A percentile compares a stretch with the other conserved stretches of the same genome.
Evolutionary conservation across 2,113 vertebrate genomes (phyloP).

Genomic region (Psephotus haematonotus): DNA sequence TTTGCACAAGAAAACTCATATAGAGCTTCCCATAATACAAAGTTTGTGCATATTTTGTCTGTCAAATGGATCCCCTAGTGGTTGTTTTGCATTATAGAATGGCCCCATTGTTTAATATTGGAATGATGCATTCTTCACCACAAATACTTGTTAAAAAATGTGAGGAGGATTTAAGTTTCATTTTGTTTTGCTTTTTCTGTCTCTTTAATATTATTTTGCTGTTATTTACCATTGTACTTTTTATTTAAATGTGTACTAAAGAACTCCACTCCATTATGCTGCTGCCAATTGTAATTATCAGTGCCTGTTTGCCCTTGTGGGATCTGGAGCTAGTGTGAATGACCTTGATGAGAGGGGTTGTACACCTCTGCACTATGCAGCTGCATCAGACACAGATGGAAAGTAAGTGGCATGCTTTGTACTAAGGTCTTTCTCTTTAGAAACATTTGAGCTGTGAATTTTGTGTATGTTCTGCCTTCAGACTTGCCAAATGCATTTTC

Average conservation of each 20-base stretch:
- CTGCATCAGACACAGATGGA: conserved; percentile 96
- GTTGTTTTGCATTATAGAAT: background rate
- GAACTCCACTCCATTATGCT: conserved; percentile 96
- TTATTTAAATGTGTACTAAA: conserved; percentile 72
- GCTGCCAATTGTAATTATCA: conserved; percentile 99
- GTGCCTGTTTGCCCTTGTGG: conserved; percentile 99
- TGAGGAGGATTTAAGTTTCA: conserved; percentile 10
- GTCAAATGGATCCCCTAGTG: background rate
- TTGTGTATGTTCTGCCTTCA: background rate
- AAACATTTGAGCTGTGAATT: background rate
- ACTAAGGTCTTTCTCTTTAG: background rate
- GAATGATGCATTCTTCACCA: background rate
- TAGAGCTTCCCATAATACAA: background rate
- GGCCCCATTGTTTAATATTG: background rate
- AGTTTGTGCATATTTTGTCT: background rate
- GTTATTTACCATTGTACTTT: conserved; percentile 54
- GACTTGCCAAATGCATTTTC: background rate
- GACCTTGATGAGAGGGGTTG: conserved; percentile 96
- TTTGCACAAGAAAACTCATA: background rate
- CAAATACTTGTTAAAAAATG: background rate
- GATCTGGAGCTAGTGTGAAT: conserved; percentile 97
- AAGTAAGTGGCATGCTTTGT: conserved; percentile 81
- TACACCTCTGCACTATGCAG: conserved; percentile 95
- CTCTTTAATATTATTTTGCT: conserved; percentile 32
- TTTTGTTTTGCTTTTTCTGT: conserved; percentile 62